Base-by-base conservation (phyloP, 2,797 vertebrate genomes). In the Parauchenoglanis punctatus region DNA sequence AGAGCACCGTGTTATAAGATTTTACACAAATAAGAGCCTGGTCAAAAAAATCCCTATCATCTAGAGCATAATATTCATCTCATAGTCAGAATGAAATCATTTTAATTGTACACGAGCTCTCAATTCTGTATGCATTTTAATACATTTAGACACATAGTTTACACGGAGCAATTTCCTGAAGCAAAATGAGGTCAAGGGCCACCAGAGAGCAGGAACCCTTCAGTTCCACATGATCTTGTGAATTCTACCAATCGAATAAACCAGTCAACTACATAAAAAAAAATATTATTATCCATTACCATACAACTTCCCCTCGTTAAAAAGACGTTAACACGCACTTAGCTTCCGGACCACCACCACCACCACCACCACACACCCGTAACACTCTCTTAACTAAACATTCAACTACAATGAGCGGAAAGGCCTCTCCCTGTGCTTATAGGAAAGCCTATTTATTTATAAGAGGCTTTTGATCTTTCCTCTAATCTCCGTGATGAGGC, bases 371-470 rank as follows among this genome's bases (percentile, higher is more conserved):
- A 91, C 87, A 87, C 61, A 4, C 63, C 80, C 77, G 83, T 86
- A 85, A 89, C 88, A 75, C 92, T 95, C 94, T 94, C 93, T 85
- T 85, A 86, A 88, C 87, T 92, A 94, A 95, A 94, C 91, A 94
- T 87, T 91, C 86, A 90, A 92, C 91, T 86, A 93, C 91, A 93
- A 91, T 89, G 91, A 68, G 88, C 91, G 94, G 94, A 95, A 95
- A 93, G 91, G 80, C 20, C 85, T 85, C 92, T 94, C 84, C 86
- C 87, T 80, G 73, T 70, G 88, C 89, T 91, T 91, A 87, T 44
- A 90, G 52, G 58, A 89, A 83, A 83, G 59, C 68, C 46, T 7
- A 56, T 85, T 87, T 82, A 75, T 88, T 68, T 80, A 84, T 86
- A 54, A 56, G 67, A 86, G 81, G 44, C 25, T 91, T 86, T 88